Base-by-base conservation (phyloP, 1,140 invertebrate genomes). In the Ceratitis capitata region DNA sequence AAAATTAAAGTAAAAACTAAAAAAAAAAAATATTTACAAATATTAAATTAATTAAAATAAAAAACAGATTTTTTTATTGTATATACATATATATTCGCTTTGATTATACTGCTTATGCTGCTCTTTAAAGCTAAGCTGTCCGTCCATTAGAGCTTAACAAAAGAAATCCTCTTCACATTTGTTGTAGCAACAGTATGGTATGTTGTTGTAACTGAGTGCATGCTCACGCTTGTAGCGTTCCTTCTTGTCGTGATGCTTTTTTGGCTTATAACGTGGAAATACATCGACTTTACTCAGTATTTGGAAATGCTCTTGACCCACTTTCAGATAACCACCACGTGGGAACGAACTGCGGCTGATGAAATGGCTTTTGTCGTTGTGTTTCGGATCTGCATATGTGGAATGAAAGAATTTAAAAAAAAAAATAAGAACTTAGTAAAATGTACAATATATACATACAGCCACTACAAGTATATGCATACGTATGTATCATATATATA, bases 81-180 rank as follows among this genome's bases (percentile, higher is more conserved):
- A 16, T 74, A 42, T 61, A n/a, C 42, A 19, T 32, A 42, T 74
- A n/a, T 78, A 45, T 26, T 1, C 9, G n/a, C 19, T 45, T n/a
- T 78, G 35, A 39, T 39, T 26, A 19, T 16, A 78, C n/a, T 78
- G 16, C 45, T 78, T 7, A 45, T 23, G n/a, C 3, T 12, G 32
- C 10, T 26, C 58, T 29, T 14, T 2, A 32, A 64, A 64, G 58
- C 10, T 16, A 64, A 64, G 29, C 47, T 83, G 23, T 35, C 0
- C 4, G 42, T 51, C 47, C 0, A 32, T 23, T 16, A 0, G 19
- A 23, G 32, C 35, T 87, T 86, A 91, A 56, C 90, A 91, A 85
- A 91, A 91, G 88, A 91, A 91, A 26, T 91, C 89, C 61, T 90
- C 89, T 7, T 91, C 88, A 86, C 90, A 91, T 23, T 85, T 84